Base-by-base conservation (phyloP, 1,140 invertebrate species). In the Mylabris phalerata region DNA sequence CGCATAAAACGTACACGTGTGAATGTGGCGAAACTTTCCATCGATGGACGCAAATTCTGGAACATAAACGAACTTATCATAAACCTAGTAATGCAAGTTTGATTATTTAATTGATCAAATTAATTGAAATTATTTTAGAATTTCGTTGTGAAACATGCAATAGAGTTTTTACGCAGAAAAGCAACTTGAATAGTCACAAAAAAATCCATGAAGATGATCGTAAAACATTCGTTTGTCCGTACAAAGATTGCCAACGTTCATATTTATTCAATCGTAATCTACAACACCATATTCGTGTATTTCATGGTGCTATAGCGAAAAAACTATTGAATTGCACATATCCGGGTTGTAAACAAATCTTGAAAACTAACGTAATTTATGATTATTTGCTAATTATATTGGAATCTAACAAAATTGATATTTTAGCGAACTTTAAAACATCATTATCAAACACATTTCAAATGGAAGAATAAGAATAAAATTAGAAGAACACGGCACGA, bases 141-240 rank as follows among this genome's bases (percentile, higher is more conserved):
- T 76, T 67, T 60, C 70, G 73, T 50, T 80, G 78, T 69, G 57
- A 75, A 62, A 71, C 75, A 25, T 80, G 78, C 65, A 65, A 72
- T 19, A 76, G 72, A 67, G 62, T 61, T 13, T 79, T 77, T 61
- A 75, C 73, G 56, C 59, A 71, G 52, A 73, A 74, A 62, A 52
- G 45, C 44, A 70, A 75, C 47, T 74, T 78, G 24, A 64, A 74
- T 41, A 60, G 67, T 25, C 78, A 80, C 70, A 55, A 77, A 3
- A 74, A 73, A 64, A 70, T 62, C 57, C 77, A 79, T 65, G 27
- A 57, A 13, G 40, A 60, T 4, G 50, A 62, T 59, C 57, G 50
- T 48, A 62, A 64, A 54, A 62, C 44, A 47, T 77, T 74, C 62
- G 44, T 41, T 4, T 79, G 78, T 64, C 71, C 73, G 9, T 74